Evolutionary conservation across 2,797 vertebrate genomes (phyloP), one percentile per base, ranked within the genome.

Genomic region (Craterocephalus amniculus): DNA sequence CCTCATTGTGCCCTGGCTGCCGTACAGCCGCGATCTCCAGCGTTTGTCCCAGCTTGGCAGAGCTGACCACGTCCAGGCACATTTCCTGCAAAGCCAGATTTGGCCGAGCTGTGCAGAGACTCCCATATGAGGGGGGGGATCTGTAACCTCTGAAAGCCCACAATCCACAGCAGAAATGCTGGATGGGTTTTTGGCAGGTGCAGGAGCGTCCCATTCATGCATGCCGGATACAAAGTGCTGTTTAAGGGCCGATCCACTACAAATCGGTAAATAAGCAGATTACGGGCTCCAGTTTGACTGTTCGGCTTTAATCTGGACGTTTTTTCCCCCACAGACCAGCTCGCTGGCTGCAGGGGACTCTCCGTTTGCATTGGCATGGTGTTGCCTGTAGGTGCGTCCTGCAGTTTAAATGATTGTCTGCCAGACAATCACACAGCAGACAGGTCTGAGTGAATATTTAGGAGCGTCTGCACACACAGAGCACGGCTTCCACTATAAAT

Each of bases 11-110:
- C 58, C 70, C 67, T 79, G 85, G 79, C 81, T 75, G 74, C 12
- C 67, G 74, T 77, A 78, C 79, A 82, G 79, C 63, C 52, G 35
- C 52, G 49, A 63, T 82, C 78, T 34, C 57, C 67, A 75, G 48
- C 20, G 63, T 78, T 77, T 76, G 70, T 76, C 73, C 70, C 49
- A 13, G 72, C 72, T 78, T 81, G 69, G 54, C 74, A 76, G 63
- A 82, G 75, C 78, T 68, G 71, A 74, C 72, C 63, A 75, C 32
- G 68, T 67, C 58, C 72, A 51, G 60, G 51, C 83, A 81, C 59
- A 72, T 83, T 81, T 74, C 58, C 61, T 32, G 57, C 73, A 84
- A 78, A 86, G 79, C 84, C 87, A 86, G 87, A 86, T 89, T 90
- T 87, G 73, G 76, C 71, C 79, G 83, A 73, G 81, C 80, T 75